These are phyloP conservation scores for Malaclemys terrapin DNA, from an alignment of 2,113 vertebrate genomes.

Conservation along the genomic window DNA sequence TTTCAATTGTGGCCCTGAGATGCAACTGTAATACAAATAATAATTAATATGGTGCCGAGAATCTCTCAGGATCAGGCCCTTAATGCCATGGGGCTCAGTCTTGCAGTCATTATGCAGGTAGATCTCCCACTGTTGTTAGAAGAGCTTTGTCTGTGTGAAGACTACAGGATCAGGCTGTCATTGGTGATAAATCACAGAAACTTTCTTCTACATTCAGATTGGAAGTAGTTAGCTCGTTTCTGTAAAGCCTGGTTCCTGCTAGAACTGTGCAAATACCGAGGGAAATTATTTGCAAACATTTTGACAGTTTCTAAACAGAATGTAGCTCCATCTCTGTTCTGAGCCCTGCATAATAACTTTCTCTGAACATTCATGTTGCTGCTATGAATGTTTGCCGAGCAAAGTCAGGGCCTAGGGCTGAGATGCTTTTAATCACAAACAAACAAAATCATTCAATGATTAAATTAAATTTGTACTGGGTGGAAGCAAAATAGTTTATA, in stretches of 20 bases:
- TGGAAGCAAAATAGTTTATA: neutral
- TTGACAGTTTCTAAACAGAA: neutral
- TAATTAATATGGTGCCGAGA: neutral
- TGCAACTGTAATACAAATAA: neutral
- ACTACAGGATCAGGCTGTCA: neutral
- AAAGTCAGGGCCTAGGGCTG: neutral
- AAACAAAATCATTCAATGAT: neutral
- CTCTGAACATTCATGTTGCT: neutral
- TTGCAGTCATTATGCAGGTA: neutral
- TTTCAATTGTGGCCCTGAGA: neutral
- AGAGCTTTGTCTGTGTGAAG: neutral
- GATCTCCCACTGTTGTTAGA: neutral
- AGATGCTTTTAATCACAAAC: neutral
- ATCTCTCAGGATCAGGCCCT: neutral
- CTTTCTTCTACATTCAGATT: neutral
- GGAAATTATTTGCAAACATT: neutral
- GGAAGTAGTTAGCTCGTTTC: neutral
- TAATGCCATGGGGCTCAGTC: neutral
- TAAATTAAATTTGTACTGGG: neutral
- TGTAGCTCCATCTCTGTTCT: neutral
- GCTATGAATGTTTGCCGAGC: neutral
- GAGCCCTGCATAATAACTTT: neutral
- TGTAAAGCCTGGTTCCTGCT: neutral
- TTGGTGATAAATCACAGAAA: neutral
- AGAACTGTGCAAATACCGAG: neutral